Percentiles rank a stretch among this genome's conserved stretches.
Evolutionary conservation across 2,113 vertebrate genomes (phyloP).

Genomic region (Cephalopterus ornatus): DNA sequence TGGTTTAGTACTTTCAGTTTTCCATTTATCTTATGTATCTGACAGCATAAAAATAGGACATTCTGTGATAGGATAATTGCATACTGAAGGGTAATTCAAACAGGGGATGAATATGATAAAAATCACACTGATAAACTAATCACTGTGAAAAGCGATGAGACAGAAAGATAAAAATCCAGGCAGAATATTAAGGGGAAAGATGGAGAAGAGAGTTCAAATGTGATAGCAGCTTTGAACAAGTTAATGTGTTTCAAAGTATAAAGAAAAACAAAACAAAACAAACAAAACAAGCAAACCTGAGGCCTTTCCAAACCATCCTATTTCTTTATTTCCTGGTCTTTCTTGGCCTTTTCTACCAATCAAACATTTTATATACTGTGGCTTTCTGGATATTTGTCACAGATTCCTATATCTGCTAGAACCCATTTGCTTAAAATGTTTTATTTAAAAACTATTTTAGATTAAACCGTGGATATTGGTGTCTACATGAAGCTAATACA

Average conservation of each 20-base stretch:
- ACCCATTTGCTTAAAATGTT: background rate
- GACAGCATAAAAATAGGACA: slow-evolving; percentile 72
- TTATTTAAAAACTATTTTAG: background rate
- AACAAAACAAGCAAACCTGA: background rate
- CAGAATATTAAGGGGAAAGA: slow-evolving; percentile 14
- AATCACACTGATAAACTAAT: slow-evolving; percentile 74
- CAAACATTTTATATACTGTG: background rate
- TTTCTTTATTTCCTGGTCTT: background rate
- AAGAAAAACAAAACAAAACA: background rate
- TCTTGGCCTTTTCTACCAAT: background rate
- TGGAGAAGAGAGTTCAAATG: slow-evolving; percentile 36
- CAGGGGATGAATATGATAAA: slow-evolving; percentile 66
- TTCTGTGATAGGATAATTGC: slow-evolving; percentile 78
- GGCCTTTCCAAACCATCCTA: background rate
- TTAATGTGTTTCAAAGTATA: background rate
- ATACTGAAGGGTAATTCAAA: slow-evolving; percentile 73
- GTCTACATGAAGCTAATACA: background rate
- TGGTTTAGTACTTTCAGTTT: slow-evolving; percentile 65
- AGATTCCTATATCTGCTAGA: background rate
- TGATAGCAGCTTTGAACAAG: slow-evolving; percentile 29
- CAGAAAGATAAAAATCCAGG: slow-evolving; percentile 66
- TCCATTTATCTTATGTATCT: slow-evolving; percentile 74
- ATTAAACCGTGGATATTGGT: background rate
- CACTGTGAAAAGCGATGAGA: slow-evolving; percentile 60
- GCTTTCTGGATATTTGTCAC: background rate